Evolutionary conservation across 2,888 invertebrate species (phyloP).

Genomic region (Lithosia quadra): DNA sequence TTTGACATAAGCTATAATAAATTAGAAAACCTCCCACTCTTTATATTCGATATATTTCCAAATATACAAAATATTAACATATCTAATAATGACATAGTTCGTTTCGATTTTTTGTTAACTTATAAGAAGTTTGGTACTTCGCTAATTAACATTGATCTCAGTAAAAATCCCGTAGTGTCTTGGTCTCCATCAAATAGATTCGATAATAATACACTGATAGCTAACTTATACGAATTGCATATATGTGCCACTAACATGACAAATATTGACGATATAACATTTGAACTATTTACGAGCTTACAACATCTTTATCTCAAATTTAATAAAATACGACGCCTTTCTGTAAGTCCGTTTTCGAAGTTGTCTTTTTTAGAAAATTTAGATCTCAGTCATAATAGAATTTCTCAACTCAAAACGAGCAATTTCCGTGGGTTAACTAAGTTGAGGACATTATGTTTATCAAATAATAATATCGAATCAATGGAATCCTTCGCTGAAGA

Average conservation of each 20-base stretch:
- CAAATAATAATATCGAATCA: conserved; percentile 93
- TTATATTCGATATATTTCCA: conserved; percentile 78
- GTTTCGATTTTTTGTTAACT: conserved; percentile 74
- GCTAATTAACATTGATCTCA: conserved; percentile 77
- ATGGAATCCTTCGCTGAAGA: conserved; percentile 93
- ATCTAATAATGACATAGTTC: conserved; percentile 76
- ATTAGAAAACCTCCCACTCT: conserved; percentile 69
- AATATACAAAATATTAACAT: conserved; percentile 79
- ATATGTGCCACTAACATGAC: conserved; percentile 78
- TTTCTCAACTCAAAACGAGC: conserved; percentile 94
- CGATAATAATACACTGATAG: conserved; percentile 73
- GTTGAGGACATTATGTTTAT: conserved; percentile 92
- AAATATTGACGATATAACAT: conserved; percentile 89
- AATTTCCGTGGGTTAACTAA: conserved; percentile 92
- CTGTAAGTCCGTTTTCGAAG: conserved; percentile 93
- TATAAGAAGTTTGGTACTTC: conserved; percentile 67
- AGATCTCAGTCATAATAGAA: conserved; percentile 93
- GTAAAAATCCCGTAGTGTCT: conserved; percentile 75
- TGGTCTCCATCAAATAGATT: conserved; percentile 68
- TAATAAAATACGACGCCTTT: conserved; percentile 92
- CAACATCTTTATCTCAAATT: conserved; percentile 92
- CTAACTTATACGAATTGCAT: conserved; percentile 79
- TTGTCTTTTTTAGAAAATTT: conserved; percentile 92
- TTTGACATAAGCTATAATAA: conserved; percentile 80
- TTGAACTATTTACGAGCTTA: conserved; percentile 91